Evolutionary conservation across 2,888 invertebrate species (phyloP).

Genomic region (Drosophila mettleri): DNA sequence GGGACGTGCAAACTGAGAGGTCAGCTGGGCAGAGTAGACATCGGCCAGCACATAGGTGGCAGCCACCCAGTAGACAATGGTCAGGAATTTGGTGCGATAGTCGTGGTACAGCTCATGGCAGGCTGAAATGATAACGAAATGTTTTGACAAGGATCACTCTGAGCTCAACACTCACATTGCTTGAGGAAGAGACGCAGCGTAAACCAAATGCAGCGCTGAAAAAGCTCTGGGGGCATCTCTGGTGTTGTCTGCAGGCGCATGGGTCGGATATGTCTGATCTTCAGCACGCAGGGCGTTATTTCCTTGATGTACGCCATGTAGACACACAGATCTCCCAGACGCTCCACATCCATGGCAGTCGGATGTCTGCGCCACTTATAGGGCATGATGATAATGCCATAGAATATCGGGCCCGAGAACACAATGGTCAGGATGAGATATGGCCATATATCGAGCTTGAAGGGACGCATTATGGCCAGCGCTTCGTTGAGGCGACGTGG

Average conservation of each 20-base stretch:
- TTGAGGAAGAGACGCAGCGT: constrained; percentile 89
- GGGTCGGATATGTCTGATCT: not conserved
- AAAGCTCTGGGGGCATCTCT: constrained; percentile 83
- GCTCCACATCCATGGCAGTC: constrained; percentile 49
- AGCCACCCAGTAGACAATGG: constrained; percentile 89
- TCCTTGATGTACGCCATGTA: constrained; percentile 82
- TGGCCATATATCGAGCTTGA: constrained; percentile 91
- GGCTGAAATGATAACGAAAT: constrained; percentile 54
- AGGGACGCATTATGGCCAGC: constrained; percentile 90
- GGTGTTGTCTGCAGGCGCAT: constrained; percentile 48
- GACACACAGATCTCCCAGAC: constrained; percentile 51
- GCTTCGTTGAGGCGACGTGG: constrained; percentile 91
- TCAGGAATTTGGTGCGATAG: constrained; percentile 89
- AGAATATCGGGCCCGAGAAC: constrained; percentile 89
- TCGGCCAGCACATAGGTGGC: constrained; percentile 92
- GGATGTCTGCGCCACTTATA: constrained; percentile 67
- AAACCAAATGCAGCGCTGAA: constrained; percentile 90
- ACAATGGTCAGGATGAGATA: constrained; percentile 88
- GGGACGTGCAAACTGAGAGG: constrained; percentile 90
- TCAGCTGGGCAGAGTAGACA: constrained; percentile 92
- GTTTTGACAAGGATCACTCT: not conserved
- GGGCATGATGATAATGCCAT: constrained; percentile 88
- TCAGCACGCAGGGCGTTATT: constrained; percentile 74
- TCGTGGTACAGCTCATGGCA: constrained; percentile 87
- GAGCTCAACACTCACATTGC: constrained; percentile 88